Evolutionary conservation across 2,797 vertebrate genomes (phyloP).

Genomic region (Hephaestus fuliginosus): DNA sequence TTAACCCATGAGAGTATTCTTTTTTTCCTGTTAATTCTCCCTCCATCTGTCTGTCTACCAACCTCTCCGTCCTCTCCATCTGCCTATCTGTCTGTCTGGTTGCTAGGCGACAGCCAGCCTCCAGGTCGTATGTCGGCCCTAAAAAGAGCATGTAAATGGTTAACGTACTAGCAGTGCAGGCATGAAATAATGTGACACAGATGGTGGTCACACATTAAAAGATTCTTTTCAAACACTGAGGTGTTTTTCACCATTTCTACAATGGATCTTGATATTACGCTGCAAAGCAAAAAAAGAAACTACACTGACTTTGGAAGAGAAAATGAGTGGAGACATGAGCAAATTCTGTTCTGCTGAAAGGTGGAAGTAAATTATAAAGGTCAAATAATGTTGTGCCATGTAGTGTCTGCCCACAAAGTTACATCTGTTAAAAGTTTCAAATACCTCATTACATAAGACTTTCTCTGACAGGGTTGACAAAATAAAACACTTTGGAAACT

Average conservation of each 20-base stretch:
- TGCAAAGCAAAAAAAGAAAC: background rate
- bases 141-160: constrained; percentile 44
- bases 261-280: background rate
- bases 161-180: background rate
- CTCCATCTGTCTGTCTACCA: constrained; percentile 30
- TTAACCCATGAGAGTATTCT: background rate
- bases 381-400: constrained; percentile 19
- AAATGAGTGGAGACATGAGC: background rate
- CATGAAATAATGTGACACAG: constrained; percentile 37
- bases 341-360: constrained; percentile 1
- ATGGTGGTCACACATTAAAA: constrained; percentile 30
- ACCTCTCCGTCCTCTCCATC: constrained; percentile 29
- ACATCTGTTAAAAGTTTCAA: background rate
- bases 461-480: background rate
- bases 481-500: background rate
- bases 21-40: constrained; percentile 3
- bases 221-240: constrained; percentile 4
- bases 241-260: background rate
- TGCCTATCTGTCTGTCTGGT: constrained; percentile 45
- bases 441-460: background rate
- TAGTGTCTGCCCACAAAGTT: constrained; percentile 1
- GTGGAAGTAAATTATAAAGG: constrained; percentile 20
- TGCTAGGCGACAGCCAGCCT: constrained; percentile 54
- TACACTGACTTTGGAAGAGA: background rate
- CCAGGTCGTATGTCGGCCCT: constrained; percentile 33